Evolutionary conservation across 37 sponge, comb jelly and placozoan species (phyloP).

Genomic region (Hexactinellida sp.): DNA sequence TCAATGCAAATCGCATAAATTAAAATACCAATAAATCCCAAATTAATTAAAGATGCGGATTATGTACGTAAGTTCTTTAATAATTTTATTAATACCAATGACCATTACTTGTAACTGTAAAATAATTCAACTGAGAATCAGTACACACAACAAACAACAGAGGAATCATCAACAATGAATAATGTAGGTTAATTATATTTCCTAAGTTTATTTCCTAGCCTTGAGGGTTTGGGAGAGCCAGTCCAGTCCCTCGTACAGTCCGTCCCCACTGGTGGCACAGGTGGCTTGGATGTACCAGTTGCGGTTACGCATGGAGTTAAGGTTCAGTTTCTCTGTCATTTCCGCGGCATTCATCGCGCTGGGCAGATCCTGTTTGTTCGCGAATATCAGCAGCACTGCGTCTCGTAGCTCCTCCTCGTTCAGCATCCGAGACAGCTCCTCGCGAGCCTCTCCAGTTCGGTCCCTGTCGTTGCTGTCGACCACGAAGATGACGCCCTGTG

Average conservation of each 20-base stretch:
- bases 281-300: slow-evolving; percentile 99
- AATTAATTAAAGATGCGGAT: too few species aligned
- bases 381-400: slow-evolving; percentile 77
- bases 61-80: too few species aligned
- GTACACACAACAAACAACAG: not conserved
- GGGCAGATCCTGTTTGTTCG: slow-evolving; percentile 98
- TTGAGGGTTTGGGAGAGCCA: slow-evolving; percentile 85
- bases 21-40: too few species aligned
- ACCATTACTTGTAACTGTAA: not conserved
- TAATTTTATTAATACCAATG: not conserved
- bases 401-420: slow-evolving; percentile 89
- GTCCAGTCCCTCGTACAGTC: slow-evolving; percentile 98
- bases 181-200: not conserved
- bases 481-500: slow-evolving; percentile 95
- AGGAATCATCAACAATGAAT: not conserved
- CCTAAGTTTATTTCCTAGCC: slow-evolving; percentile 26
- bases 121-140: not conserved
- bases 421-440: slow-evolving; percentile 80
- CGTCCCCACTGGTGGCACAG: slow-evolving; percentile 98
- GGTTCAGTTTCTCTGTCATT: slow-evolving; percentile 92
- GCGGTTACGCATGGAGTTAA: slow-evolving; percentile 64
- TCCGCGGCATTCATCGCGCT: slow-evolving; percentile 99
- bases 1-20: too few species aligned
- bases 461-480: slow-evolving; percentile 99
- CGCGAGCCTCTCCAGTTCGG: slow-evolving; percentile 75